Evolutionary conservation across 2,888 invertebrate species (phyloP), one percentile per base, ranked within the genome.

Genomic region (Biston stratarius): DNA sequence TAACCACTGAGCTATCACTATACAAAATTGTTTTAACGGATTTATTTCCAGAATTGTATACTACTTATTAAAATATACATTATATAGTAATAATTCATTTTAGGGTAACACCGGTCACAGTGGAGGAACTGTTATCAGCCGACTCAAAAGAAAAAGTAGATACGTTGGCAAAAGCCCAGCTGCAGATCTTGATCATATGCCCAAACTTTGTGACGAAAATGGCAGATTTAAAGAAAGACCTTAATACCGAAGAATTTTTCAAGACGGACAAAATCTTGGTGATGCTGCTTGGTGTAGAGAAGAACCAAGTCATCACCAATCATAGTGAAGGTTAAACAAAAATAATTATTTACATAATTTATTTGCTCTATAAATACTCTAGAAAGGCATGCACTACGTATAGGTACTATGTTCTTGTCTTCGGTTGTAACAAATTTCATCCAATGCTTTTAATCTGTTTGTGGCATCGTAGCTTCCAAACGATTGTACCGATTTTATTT

Each of bases 171-270:
- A 95, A 94, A 69, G 96, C 97, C 0, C 96, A 97, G 69, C 90
- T 98, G 48, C 97, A 97, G 85, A 96, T 98, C 67, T 95, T 98
- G 52, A 96, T 98, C 15, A 86, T 98, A 52, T 98, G 97, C 80
- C 97, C 97, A 0, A 95, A 95, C 60, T 94, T 98, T 52, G 89
- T 97, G 72, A 95, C 96, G 0, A 95, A 95, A 67, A 90, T 96
- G 72, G 80, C 93, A 0, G 94, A 94, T 62, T 83, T 95, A 73
- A 94, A 95, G 12, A 94, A 90, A 67, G 94, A 95, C 24, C 83
- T 91, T 5, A 88, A 88, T 52, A 87, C 96, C 40, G 95, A 96
- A 12, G 95, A 94, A 61, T 83, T 96, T 49, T 91, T 97, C 68
- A 94, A 95, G 77, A 94, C 96, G 0, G 97, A 97, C 70, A 96